Base-by-base conservation (phyloP, 2,888 invertebrate species). In the Yponomeuta malinellus region DNA sequence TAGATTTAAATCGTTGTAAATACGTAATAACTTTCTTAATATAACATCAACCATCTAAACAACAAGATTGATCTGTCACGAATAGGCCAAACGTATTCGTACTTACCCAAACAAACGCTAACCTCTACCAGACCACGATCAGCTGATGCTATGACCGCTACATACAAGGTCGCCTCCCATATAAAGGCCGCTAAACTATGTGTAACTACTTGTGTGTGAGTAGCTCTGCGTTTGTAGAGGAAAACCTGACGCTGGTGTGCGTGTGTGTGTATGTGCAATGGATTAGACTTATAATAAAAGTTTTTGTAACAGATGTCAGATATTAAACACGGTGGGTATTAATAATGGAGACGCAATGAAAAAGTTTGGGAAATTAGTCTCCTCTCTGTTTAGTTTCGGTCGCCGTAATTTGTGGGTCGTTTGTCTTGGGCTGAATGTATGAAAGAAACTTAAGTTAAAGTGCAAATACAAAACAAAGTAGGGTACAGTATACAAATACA, bases 281-380 rank as follows among this genome's bases (percentile, higher is more conserved):
- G 91, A 92, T 92, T 91, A 92, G 89, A 63, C 83, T 92, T 90
- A 91, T 91, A 91, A 92, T 92, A 92, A 92, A 92, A 92, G 91
- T 92, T 92, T 92, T 91, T 90, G 91, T 87, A 90, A 90, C 91
- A 92, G 90, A 91, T 92, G 91, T 90, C 90, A 89, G 88, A 91
- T 92, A 92, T 92, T 92, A 92, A 92, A 90, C 90, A 90, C 86
- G 85, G 84, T 82, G 86, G 87, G 87, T 86, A 90, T 90, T 92
- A 91, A 91, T 90, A 86, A 89, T 79, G 76, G 80, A 84, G 87
- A 87, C 81, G 84, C 84, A 81, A 83, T 85, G 83, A 89, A 90
- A 89, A 91, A 91, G 85, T 92, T 43, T 92, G 75, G 84, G 83
- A 84, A 88, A 90, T 91, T 88, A 90, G 83, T 70, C 59, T 59